Percentiles rank a stretch among this genome's conserved stretches.
These are phyloP conservation scores for Thereva nobilitata DNA, from an alignment of 2,888 invertebrate species.

Conservation along the genomic window DNA sequence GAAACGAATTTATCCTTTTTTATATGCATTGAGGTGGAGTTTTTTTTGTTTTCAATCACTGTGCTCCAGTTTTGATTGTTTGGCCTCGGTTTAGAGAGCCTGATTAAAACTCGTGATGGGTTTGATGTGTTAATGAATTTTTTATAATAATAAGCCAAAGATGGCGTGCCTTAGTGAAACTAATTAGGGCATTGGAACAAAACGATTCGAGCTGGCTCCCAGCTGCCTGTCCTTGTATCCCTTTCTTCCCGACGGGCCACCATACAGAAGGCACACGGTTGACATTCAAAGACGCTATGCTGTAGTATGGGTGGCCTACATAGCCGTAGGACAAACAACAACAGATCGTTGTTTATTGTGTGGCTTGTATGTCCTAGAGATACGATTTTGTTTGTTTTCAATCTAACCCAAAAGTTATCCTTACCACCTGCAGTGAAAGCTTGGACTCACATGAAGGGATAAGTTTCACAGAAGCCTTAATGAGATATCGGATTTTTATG, in stretches of 20 bases:
- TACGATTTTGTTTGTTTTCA: conserved; percentile 20
- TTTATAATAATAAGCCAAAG: background rate
- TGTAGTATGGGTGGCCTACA: no score
- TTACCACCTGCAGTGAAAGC: background rate
- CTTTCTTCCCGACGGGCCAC: background rate
- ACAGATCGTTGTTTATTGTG: conserved; percentile 1
- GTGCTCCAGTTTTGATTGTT: conserved; percentile 16
- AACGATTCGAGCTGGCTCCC: background rate
- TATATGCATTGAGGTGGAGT: background rate
- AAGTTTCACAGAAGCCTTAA: conserved; percentile 35
- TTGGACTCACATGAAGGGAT: conserved; percentile 21
- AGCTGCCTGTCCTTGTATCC: conserved; percentile 6
- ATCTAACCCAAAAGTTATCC: conserved; percentile 2
- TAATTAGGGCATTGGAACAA: conserved; percentile 13
- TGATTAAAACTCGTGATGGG: background rate
- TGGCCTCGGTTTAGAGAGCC: background rate
- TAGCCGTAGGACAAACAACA: background rate
- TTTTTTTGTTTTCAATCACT: background rate
- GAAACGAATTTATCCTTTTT: conserved; percentile 6
- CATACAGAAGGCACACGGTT: no score
- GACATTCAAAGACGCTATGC: no score
- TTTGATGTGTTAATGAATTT: conserved; percentile 13
- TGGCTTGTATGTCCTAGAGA: background rate
- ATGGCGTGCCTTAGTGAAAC: conserved; percentile 19
- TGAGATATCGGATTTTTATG: conserved; percentile 36